A percentile compares a stretch with the other conserved stretches of the same genome.
These are phyloP conservation scores for Poeciliopsis infans DNA, from an alignment of 2,797 vertebrate species.

Conservation along the genomic window DNA sequence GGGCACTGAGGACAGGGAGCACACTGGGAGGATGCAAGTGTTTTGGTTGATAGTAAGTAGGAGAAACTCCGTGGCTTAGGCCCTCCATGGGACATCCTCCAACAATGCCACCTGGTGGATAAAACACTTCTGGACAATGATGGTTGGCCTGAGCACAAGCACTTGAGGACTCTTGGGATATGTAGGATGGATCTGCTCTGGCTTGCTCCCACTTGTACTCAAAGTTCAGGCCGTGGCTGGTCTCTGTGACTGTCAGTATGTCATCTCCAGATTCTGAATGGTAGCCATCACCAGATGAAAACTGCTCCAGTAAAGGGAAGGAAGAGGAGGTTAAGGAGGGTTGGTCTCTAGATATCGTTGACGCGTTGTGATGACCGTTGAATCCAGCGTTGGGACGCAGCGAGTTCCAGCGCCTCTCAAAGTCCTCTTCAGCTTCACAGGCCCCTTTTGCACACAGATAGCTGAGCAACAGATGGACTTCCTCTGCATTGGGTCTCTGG, in stretches of 20 bases:
- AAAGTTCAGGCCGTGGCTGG: constrained; percentile 94
- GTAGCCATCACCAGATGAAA: constrained; percentile 85
- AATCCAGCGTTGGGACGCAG: constrained; percentile 85
- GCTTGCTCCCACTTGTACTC: constrained; percentile 97
- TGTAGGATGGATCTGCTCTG: constrained; percentile 81
- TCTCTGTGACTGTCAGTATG: constrained; percentile 94
- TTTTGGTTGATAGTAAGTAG: constrained; percentile 88
- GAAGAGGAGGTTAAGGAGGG: constrained; percentile 71
- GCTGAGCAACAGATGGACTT: constrained; percentile 93
- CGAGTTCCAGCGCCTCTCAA: constrained; percentile 94
- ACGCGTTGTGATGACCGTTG: constrained; percentile 36
- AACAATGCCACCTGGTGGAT: constrained; percentile 80
- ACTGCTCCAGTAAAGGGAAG: constrained; percentile 94
- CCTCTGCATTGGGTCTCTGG: constrained; percentile 93
- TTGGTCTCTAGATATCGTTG: constrained; percentile 37
- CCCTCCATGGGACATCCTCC: constrained; percentile 77
- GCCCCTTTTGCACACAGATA: constrained; percentile 93
- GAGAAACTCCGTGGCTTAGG: constrained; percentile 83
- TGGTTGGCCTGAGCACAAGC: constrained; percentile 77
- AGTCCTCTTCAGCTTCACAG: constrained; percentile 91
- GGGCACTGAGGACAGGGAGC: constrained; percentile 91
- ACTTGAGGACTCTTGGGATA: constrained; percentile 66
- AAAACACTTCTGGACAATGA: constrained; percentile 87
- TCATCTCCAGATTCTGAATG: constrained; percentile 90
- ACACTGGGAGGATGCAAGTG: constrained; percentile 83